Percentiles rank a stretch among this genome's conserved stretches.
phyloP scores from a whole-genome alignment of 2,113 vertebrate genomes.

The Megaptera novaeangliae region DNA sequence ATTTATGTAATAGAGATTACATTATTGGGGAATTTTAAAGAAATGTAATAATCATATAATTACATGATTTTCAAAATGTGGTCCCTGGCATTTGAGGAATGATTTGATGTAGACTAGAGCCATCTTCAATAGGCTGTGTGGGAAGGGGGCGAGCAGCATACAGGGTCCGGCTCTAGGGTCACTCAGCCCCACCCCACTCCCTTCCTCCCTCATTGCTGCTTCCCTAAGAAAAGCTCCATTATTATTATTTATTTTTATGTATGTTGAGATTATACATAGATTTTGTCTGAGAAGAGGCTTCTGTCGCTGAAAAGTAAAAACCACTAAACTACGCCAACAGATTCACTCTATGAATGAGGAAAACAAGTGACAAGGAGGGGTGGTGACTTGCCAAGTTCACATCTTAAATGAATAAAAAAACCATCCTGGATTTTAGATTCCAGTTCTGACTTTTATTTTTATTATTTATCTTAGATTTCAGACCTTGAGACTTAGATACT shows the following conservation, averaged over 20 bases:
- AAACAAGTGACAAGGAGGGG: neutral
- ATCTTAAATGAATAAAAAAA: neutral
- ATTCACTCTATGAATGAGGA: neutral
- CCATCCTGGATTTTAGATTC: neutral
- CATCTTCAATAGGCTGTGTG: neutral
- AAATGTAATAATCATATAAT: neutral
- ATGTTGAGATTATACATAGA: neutral
- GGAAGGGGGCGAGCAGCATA: neutral
- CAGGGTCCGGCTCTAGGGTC: neutral
- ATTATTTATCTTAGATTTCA: neutral
- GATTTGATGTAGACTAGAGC: neutral
- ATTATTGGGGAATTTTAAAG: neutral
- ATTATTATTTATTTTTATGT: neutral
- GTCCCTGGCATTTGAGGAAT: neutral
- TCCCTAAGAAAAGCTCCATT: neutral
- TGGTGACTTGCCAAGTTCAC: neutral
- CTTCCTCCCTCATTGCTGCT: neutral
- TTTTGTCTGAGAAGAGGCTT: neutral
- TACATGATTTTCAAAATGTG: neutral
- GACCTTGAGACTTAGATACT: neutral
- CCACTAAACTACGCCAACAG: neutral
- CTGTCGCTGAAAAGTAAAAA: neutral
- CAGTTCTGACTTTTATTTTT: neutral
- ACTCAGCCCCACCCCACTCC: fast-evolving
- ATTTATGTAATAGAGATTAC: neutral